phyloP scores from a whole-genome alignment of 2,888 invertebrate species.

The Asteroscopus sphinx region DNA sequence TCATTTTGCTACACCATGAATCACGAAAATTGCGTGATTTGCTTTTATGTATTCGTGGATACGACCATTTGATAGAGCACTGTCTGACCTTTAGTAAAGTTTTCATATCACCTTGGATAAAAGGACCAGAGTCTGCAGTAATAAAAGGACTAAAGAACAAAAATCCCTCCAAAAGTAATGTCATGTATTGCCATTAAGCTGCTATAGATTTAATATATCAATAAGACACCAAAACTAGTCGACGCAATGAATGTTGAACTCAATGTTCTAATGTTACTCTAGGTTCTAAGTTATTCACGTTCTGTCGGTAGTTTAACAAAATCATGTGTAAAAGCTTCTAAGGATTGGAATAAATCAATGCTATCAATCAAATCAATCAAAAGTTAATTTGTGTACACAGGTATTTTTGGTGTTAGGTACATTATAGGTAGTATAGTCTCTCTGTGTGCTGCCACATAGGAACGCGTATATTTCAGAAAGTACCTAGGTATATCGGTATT shows the following conservation, averaged over 20 bases:
- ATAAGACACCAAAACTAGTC: neutral
- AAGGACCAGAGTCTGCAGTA: too few relatives aligned
- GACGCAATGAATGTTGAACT: neutral
- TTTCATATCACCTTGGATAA: too few relatives aligned
- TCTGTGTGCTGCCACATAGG: too few relatives aligned
- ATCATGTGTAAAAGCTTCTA: conserved; percentile 17
- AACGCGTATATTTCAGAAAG: conserved; percentile 22
- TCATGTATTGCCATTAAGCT: too few relatives aligned
- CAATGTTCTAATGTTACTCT: conserved; percentile 4
- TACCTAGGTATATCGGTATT: conserved; percentile 14
- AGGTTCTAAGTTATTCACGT: conserved; percentile 10
- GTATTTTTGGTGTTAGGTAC: too few relatives aligned
- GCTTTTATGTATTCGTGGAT: too few relatives aligned
- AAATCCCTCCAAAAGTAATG: neutral
- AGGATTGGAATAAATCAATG: conserved; percentile 24
- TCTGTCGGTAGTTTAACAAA: conserved; percentile 9
- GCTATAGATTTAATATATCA: too few relatives aligned
- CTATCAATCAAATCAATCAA: too few relatives aligned
- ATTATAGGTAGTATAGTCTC: too few relatives aligned
- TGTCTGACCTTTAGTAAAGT: too few relatives aligned
- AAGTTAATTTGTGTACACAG: too few relatives aligned
- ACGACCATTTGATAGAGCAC: too few relatives aligned
- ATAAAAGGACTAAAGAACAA: neutral
- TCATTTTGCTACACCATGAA: conserved; percentile 8
- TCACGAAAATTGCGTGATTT: neutral